phyloP scores from a whole-genome alignment of 2,113 vertebrate species.

The Spea multiplicata region DNA sequence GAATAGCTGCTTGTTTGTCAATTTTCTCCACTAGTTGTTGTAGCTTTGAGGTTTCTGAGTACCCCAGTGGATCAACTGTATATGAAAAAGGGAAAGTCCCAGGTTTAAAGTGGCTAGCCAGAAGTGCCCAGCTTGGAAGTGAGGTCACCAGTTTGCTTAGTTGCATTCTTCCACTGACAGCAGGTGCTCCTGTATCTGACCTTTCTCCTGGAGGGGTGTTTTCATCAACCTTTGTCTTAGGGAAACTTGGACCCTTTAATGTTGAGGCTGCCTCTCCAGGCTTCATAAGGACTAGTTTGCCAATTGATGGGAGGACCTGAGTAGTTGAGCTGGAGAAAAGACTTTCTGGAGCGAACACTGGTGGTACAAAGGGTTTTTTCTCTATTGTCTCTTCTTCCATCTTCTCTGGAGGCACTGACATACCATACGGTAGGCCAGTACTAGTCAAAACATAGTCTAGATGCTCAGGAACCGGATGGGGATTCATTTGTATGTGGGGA shows the following conservation, averaged over 20 bases:
- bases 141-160: slow-evolving; percentile 67
- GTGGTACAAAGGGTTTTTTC: slow-evolving; percentile 58
- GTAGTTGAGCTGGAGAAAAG: slow-evolving; percentile 53
- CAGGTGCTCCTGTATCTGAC: slow-evolving; percentile 50
- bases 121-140: slow-evolving; percentile 75
- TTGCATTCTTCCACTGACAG: slow-evolving; percentile 56
- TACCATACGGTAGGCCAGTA: slow-evolving; percentile 64
- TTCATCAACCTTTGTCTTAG: slow-evolving; percentile 58
- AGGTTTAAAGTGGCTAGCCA: slow-evolving; percentile 69
- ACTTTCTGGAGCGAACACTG: slow-evolving; percentile 58
- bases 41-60: slow-evolving; percentile 83
- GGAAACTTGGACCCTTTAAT: slow-evolving; percentile 52
- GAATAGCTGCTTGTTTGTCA: slow-evolving; percentile 75
- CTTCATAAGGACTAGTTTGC: slow-evolving; percentile 67
- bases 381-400: slow-evolving; percentile 53
- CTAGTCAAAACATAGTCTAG: slow-evolving; percentile 64
- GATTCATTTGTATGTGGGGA: slow-evolving; percentile 86
- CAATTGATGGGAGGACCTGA: slow-evolving; percentile 58
- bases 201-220: slow-evolving; percentile 60
- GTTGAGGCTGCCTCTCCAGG: slow-evolving; percentile 52
- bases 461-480: slow-evolving; percentile 72
- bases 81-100: slow-evolving; percentile 78
- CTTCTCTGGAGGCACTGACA: slow-evolving; percentile 62
- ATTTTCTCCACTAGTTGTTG: slow-evolving; percentile 87
- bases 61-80: slow-evolving; percentile 73